phyloP scores from a whole-genome alignment of 2,888 invertebrate species.

The Oegoconia quadripuncta region DNA sequence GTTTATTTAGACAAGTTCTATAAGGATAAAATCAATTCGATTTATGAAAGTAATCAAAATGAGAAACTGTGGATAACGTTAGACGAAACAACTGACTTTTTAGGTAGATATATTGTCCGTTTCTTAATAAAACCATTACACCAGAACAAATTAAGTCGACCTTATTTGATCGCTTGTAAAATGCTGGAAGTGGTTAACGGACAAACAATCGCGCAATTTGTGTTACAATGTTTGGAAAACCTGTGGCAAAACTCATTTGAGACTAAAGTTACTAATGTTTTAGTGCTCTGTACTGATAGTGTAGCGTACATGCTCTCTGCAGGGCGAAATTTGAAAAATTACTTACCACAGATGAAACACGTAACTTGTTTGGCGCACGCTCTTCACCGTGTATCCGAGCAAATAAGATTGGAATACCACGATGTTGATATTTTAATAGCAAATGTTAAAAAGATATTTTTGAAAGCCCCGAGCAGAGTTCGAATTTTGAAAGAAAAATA shows the following conservation, averaged over 20 bases:
- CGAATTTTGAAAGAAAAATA: conserved; percentile 12
- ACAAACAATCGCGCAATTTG: not conserved
- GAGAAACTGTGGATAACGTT: too few species aligned
- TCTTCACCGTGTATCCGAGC: conserved; percentile 9
- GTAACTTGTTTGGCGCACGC: conserved; percentile 17
- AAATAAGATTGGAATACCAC: conserved; percentile 6
- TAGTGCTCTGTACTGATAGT: conserved; percentile 12
- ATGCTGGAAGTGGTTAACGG: too few species aligned
- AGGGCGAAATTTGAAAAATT: conserved; percentile 10
- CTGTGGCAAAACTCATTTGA: not conserved
- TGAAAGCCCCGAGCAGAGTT: conserved; percentile 11
- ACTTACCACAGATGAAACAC: conserved; percentile 13
- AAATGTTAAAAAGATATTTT: conserved; percentile 17
- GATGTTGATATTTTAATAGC: conserved; percentile 14
- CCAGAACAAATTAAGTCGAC: too few species aligned
- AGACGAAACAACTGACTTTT: too few species aligned
- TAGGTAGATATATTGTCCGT: too few species aligned
- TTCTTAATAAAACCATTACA: too few species aligned
- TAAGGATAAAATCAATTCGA: too few species aligned
- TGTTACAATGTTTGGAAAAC: not conserved
- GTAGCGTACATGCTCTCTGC: conserved; percentile 15
- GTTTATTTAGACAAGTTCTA: too few species aligned
- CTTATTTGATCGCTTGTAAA: too few species aligned
- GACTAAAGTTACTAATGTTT: conserved; percentile 9
- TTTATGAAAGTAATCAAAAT: too few species aligned